Conservation (phyloP, 2,888 invertebrate species). For the Brachyptera risi region DNA sequence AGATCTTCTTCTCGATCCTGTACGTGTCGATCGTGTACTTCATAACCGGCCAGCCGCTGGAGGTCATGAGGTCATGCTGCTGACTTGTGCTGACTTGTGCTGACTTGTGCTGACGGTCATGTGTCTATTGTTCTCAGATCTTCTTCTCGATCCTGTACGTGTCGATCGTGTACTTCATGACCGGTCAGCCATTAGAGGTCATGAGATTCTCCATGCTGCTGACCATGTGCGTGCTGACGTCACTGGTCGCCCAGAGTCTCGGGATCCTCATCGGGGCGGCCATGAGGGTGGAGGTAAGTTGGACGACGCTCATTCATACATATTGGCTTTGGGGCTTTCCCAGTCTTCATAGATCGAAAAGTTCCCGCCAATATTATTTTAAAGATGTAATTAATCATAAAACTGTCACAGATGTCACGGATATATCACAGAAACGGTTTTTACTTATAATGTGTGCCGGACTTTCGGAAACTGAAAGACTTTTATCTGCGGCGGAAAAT, state of each 20-base stretch:
- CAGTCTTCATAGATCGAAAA: background rate
- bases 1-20: conserved; percentile 82
- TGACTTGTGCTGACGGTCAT: conserved; percentile 49
- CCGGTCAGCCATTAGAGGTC: conserved; percentile 75
- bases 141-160: conserved; percentile 82
- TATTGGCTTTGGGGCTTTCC: too few species aligned
- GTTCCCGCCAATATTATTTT: too few species aligned
- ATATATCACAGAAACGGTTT: too few species aligned
- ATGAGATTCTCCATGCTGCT: conserved; percentile 78
- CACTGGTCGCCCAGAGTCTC: conserved; percentile 87
- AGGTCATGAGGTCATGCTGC: conserved; percentile 76
- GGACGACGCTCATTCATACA: too few species aligned
- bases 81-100: conserved; percentile 74
- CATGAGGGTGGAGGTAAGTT: conserved; percentile 71
- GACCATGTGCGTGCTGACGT: conserved; percentile 72
- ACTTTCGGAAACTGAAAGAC: too few species aligned
- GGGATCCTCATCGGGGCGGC: conserved; percentile 91
- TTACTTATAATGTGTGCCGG: too few species aligned
- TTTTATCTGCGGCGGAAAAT: too few species aligned
- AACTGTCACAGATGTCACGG: too few species aligned
- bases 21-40: conserved; percentile 91
- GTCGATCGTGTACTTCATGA: conserved; percentile 91
- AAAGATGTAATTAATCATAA: too few species aligned
- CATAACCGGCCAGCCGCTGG: conserved; percentile 93
- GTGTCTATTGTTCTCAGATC: conserved; percentile 67